A percentile compares a stretch with the other conserved stretches of the same genome.
phyloP scores from a whole-genome alignment of 1,140 invertebrate species.

The Euschistus heros region DNA sequence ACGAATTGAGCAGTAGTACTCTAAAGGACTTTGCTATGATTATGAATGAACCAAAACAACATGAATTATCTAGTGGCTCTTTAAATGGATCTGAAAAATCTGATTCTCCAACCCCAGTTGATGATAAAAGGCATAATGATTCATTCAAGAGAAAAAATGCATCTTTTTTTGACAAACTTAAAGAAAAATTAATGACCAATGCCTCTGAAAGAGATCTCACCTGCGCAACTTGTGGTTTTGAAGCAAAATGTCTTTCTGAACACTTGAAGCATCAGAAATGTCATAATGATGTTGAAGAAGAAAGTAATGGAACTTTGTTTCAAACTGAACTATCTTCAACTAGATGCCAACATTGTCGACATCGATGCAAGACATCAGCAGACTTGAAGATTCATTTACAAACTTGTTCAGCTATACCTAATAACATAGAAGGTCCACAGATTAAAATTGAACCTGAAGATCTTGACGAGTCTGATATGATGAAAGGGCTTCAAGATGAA shows the following conservation, averaged over 20 bases:
- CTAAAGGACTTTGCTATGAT: conserved; percentile 41
- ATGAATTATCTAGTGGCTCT: conserved; percentile 30
- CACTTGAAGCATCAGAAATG: conserved; percentile 56
- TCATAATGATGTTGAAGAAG: conserved; percentile 36
- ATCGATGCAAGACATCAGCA: conserved; percentile 67
- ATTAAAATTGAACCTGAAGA: conserved; percentile 25
- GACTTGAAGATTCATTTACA: conserved; percentile 63
- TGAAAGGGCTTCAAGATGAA: conserved; percentile 30
- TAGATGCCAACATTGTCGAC: conserved; percentile 73
- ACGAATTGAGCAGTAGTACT: conserved; percentile 33
- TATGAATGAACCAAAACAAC: conserved; percentile 30
- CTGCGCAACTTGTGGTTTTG: conserved; percentile 37
- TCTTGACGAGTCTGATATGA: conserved; percentile 31
- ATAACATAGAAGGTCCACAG: conserved; percentile 30
- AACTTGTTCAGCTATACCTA: conserved; percentile 47
- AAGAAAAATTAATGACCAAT: conserved; percentile 54
- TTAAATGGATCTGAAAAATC: conserved; percentile 4
- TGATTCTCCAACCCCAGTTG: conserved; percentile 27
- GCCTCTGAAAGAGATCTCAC: conserved; percentile 33
- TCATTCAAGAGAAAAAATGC: conserved; percentile 55
- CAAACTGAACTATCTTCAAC: conserved; percentile 41
- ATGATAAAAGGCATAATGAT: conserved; percentile 33
- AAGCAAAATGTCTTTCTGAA: conserved; percentile 76
- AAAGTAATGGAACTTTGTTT: conserved; percentile 35
- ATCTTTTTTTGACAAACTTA: conserved; percentile 71